Base-by-base conservation (phyloP, 2,113 vertebrate genomes). In the Ursus arctos region DNA sequence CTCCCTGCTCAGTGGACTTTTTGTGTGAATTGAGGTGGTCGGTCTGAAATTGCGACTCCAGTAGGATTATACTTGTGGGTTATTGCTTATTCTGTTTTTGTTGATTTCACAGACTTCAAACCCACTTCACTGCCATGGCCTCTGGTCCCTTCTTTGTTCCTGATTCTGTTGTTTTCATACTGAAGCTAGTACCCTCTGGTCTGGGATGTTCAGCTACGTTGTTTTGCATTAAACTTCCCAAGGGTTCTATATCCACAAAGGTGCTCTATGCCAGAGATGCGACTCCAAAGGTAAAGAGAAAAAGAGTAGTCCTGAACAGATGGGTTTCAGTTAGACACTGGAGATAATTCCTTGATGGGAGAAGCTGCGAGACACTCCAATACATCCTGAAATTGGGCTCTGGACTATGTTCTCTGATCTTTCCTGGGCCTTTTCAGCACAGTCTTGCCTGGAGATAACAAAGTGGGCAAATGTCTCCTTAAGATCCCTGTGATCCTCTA, bases 401-500 rank as follows among this genome's bases (percentile, higher is more conserved):
- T 82, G 33, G 63, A 76, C 21, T 22, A 19, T 55, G 63, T 76
- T 12, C 61, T 93, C 61, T 91, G 85, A 86, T 55, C 91, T 71
- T 53, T 79, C 81, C 31, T n/a, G 80, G 31, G 28, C 11, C 43
- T 85, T 94, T 69, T 51, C 92, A 84, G 81, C 47, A 88, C 31
- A 92, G 40, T 40, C 57, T 76, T 90, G 67, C 79, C 92, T 77
- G 71, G n/a, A 91, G 90, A 87, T 47, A 91, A 83, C 74, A 84
- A 88, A 85, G 19, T 76, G 51, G 26, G 36, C 16, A 80, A 77
- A 18, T 49, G 59, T 77, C 31, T 14, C 51, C 81, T 87, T 72
- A 77, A 83, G n/a, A 84, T 49, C 11, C 24, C 6, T 89, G 63
- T 55, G 31, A 81, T 84, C 7, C 31, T 95, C 59, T 47, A 47